Percentiles rank a stretch among this genome's conserved stretches.
phyloP scores from a whole-genome alignment of 2,888 invertebrate genomes.

The Drosophila diplacantha region DNA sequence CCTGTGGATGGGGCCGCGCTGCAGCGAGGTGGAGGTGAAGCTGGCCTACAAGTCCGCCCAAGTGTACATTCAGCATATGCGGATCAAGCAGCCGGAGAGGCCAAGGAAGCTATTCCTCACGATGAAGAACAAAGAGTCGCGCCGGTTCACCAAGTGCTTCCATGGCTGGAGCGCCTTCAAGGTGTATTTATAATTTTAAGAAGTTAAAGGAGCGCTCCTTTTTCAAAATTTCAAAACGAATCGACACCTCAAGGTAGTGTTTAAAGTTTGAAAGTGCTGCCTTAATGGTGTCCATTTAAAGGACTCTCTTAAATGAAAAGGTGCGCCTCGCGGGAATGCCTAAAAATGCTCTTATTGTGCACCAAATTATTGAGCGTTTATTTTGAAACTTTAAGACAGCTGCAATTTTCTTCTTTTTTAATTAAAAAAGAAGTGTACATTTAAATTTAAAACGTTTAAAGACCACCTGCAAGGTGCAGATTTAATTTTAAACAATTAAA shows the following conservation, averaged over 20 bases:
- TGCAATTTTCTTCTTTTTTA: not conserved
- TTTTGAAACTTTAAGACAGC: not conserved
- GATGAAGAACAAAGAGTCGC: conserved; percentile 96
- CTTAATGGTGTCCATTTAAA: not conserved
- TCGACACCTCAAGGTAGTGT: conserved; percentile 4
- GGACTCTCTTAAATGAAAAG: not conserved
- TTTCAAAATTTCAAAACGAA: not conserved
- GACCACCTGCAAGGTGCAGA: conserved; percentile 87
- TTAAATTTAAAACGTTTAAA: conserved; percentile 74
- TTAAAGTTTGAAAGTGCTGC: not conserved
- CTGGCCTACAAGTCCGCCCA: conserved; percentile 98
- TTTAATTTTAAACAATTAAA: conserved; percentile 26
- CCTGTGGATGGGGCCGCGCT: conserved; percentile 97
- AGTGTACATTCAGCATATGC: conserved; percentile 98
- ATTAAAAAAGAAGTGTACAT: conserved; percentile 14
- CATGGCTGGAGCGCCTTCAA: conserved; percentile 98
- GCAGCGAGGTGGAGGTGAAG: conserved; percentile 99
- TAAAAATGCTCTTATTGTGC: not conserved
- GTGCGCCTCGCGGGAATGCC: not conserved
- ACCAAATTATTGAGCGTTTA: not conserved
- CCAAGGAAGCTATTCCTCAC: conserved; percentile 95
- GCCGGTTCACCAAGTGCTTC: conserved; percentile 97
- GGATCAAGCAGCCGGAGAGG: conserved; percentile 94
- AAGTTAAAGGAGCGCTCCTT: not conserved
- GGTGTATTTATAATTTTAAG: conserved; percentile 59